Evolutionary conservation across 1,140 invertebrate genomes (phyloP).

Genomic region (Drosophila albomicans): DNA sequence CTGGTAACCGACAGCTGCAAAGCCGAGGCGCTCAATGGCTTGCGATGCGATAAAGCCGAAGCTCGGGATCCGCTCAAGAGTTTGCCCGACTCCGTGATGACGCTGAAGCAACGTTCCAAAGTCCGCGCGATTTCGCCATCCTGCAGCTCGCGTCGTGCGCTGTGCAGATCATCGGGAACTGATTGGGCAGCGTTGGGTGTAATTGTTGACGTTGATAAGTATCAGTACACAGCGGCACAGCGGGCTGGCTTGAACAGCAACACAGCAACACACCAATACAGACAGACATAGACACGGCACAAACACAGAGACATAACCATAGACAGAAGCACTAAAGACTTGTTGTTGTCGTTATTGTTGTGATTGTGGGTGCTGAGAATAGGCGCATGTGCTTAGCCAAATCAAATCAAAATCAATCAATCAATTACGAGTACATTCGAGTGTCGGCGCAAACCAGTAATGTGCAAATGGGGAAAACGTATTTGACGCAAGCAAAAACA

Average conservation of each 20-base stretch:
- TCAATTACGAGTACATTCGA: neutral
- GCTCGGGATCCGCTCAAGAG: slow-evolving; percentile 72
- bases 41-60: slow-evolving; percentile 84
- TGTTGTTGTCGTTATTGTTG: slow-evolving; percentile 4
- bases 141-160: slow-evolving; percentile 89
- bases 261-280: slow-evolving; percentile 15
- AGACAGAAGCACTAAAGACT: slow-evolving; percentile 37
- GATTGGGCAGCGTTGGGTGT: slow-evolving; percentile 64
- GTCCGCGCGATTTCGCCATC: slow-evolving; percentile 89
- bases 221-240: slow-evolving; percentile 57
- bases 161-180: slow-evolving; percentile 90
- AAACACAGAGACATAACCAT: slow-evolving; percentile 39
- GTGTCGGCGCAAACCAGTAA: neutral
- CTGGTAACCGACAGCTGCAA: slow-evolving; percentile 87
- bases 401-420: slow-evolving; percentile 6
- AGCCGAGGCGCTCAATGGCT: slow-evolving; percentile 86
- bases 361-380: slow-evolving; percentile 35
- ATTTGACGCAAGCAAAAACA: neutral
- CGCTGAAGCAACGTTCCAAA: slow-evolving; percentile 89
- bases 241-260: slow-evolving; percentile 30
- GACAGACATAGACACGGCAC: slow-evolving; percentile 32
- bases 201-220: slow-evolving; percentile 60
- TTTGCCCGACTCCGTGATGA: slow-evolving; percentile 87
- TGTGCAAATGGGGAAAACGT: neutral
- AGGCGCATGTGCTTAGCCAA: slow-evolving; percentile 50